Evolutionary conservation across 1,140 invertebrate genomes (phyloP), one percentile per base, ranked within the genome.

Genomic region (Heliconius hewitsoni): DNA sequence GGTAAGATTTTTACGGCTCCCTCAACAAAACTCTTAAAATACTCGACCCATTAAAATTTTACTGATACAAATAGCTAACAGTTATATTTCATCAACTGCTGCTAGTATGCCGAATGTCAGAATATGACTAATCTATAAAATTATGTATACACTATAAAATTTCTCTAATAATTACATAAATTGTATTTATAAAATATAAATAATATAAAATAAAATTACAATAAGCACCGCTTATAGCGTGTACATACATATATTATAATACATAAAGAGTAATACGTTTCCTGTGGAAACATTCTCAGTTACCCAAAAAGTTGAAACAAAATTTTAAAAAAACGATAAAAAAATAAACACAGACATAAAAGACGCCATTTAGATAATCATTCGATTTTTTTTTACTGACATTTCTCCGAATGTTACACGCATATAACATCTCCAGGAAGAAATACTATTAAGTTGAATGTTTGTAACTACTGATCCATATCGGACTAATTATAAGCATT

Each of bases 61-160:
- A 66, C 60, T 66, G 60, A 66, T 66, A 66, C 60, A 66, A 66
- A 66, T 66, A 66, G 30, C 60, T n/a, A 16, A 66, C 71, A 72
- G 71, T 72, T 72, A n/a, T 30, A 16, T 66, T 66, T 66, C 23
- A 23, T 23, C 57, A 0, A 66, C 60, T 30, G 27, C 8, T 9
- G 55, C n/a, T 11, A 27, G 11, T 66, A 66, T 66, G 30, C 23
- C 23, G n/a, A 66, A 66, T 66, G 55, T 60, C n/a, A 27, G 60
- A 27, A 13, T 66, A 66, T 66, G 60, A 66, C 60, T 8, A 66
- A 66, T 30, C 23, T 27, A 66, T 66, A 66, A 66, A 66, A 30
- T 66, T 30, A 66, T 66, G 6, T 55, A 57, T 57, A 57, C 1
- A 8, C 8, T 57, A 52, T 52, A 6, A 52, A 19, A 52, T 52